These are phyloP conservation scores for Varanus salvator DNA, from an alignment of 2,113 vertebrate genomes.

Conservation along the genomic window DNA sequence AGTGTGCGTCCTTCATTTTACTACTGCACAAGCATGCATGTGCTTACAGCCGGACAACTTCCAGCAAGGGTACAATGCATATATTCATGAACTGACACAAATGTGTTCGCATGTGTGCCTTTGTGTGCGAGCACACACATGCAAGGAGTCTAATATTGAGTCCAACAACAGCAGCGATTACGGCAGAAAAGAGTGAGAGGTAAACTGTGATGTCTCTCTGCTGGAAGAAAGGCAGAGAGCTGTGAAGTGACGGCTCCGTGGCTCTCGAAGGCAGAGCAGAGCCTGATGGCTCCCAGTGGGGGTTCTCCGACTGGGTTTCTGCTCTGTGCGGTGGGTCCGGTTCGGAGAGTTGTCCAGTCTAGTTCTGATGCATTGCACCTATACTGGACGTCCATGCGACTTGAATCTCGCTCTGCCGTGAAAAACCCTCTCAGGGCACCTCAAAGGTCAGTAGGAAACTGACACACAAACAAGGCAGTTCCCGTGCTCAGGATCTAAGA, in stretches of 20 bases:
- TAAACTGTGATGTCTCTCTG: neutral
- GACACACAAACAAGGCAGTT: neutral
- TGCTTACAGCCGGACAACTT: neutral
- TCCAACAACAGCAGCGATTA: constrained; percentile 12
- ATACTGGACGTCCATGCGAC: neutral
- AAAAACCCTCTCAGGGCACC: too few species aligned
- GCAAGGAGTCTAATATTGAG: neutral
- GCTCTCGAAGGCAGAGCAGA: neutral
- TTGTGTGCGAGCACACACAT: neutral
- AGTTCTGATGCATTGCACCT: neutral
- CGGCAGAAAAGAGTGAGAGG: neutral
- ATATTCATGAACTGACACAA: too few species aligned
- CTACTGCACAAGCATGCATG: too few species aligned
- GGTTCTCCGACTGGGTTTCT: neutral
- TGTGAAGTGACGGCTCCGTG: neutral
- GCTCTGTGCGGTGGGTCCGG: neutral
- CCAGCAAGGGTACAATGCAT: neutral
- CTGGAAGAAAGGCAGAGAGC: neutral
- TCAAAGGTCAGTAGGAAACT: too few species aligned
- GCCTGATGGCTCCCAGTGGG: constrained; percentile 3
- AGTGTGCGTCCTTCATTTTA: neutral
- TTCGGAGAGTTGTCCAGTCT: neutral
- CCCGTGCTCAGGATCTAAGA: neutral
- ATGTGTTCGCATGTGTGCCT: neutral
- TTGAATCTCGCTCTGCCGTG: too few species aligned